Percentiles rank a stretch among this genome's conserved stretches.
Conservation (phyloP, 1,140 invertebrate genomes). For the Teleogryllus occipitalis region DNA sequence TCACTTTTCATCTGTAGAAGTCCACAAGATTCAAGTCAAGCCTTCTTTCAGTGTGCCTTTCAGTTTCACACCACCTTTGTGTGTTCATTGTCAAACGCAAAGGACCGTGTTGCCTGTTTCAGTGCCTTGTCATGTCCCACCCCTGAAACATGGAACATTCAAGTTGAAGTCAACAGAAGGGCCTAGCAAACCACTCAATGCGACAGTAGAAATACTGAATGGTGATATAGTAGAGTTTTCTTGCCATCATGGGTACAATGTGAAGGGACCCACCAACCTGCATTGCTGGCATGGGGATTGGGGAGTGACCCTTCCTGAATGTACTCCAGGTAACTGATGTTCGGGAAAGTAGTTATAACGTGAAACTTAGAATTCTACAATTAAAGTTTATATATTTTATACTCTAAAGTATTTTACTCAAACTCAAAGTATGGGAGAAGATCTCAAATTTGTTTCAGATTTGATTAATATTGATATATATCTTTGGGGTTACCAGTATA, state of each 20-base stretch:
- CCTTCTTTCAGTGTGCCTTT: not conserved
- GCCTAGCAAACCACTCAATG: constrained; percentile 12
- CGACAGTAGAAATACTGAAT: constrained; percentile 45
- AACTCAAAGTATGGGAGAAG: not conserved
- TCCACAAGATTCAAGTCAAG: not conserved
- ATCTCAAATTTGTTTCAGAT: not conserved
- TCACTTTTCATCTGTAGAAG: not conserved
- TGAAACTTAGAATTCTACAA: not conserved
- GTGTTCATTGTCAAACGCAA: constrained; percentile 1
- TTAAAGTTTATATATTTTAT: no score
- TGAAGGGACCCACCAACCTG: constrained; percentile 55
- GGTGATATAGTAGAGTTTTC: constrained; percentile 54
- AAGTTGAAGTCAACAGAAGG: constrained; percentile 39
- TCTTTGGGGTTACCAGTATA: not conserved
- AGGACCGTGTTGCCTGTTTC: constrained; percentile 27
- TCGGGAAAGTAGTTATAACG: not conserved
- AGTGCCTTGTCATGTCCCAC: constrained; percentile 59
- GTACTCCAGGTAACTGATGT: constrained; percentile 50
- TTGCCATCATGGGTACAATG: constrained; percentile 56
- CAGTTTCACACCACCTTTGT: not conserved
- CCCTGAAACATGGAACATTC: constrained; percentile 53
- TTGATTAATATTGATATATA: not conserved
- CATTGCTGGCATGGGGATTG: constrained; percentile 71
- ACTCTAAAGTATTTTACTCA: no score
- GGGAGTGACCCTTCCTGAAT: constrained; percentile 65